A percentile compares a stretch with the other conserved stretches of the same genome.
phyloP scores from a whole-genome alignment of 2,888 invertebrate genomes.

The Thera obeliscata region DNA sequence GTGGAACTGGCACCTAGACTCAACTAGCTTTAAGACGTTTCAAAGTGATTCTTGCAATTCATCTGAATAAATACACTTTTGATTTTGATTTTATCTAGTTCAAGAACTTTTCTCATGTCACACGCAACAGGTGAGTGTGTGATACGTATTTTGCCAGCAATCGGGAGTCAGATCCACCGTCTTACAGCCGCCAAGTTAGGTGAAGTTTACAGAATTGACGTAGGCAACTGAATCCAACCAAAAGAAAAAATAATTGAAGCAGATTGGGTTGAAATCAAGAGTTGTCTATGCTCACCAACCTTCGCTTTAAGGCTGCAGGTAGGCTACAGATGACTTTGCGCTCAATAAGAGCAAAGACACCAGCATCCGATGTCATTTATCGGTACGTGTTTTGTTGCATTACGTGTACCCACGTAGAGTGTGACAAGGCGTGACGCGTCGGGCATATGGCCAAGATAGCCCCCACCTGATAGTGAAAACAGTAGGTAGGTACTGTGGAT shows the following conservation, averaged over 20 bases:
- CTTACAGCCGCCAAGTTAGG: too few relatives aligned
- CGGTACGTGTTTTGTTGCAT: conserved; percentile 27
- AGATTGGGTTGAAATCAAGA: too few relatives aligned
- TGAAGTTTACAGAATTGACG: too few relatives aligned
- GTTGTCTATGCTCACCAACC: too few relatives aligned
- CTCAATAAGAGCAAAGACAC: background rate
- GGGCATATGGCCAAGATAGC: conserved; percentile 44
- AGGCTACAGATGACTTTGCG: too few relatives aligned
- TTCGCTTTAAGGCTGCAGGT: too few relatives aligned
- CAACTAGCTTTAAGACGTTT: too few relatives aligned
- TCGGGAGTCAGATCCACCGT: background rate
- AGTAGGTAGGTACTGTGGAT: conserved; percentile 6
- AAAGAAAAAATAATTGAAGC: too few relatives aligned
- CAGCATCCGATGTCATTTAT: conserved; percentile 6
- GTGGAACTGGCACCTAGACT: too few relatives aligned
- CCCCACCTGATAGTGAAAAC: conserved; percentile 43
- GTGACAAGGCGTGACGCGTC: conserved; percentile 33
- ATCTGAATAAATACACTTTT: too few relatives aligned
- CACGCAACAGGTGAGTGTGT: background rate
- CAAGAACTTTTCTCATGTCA: background rate
- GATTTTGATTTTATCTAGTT: background rate
- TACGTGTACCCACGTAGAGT: conserved; percentile 33
- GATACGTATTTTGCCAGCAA: background rate
- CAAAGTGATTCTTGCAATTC: too few relatives aligned
- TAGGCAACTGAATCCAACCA: too few relatives aligned